Conservation (phyloP, 2,113 vertebrate genomes). For the Asarcornis scutulata region DNA sequence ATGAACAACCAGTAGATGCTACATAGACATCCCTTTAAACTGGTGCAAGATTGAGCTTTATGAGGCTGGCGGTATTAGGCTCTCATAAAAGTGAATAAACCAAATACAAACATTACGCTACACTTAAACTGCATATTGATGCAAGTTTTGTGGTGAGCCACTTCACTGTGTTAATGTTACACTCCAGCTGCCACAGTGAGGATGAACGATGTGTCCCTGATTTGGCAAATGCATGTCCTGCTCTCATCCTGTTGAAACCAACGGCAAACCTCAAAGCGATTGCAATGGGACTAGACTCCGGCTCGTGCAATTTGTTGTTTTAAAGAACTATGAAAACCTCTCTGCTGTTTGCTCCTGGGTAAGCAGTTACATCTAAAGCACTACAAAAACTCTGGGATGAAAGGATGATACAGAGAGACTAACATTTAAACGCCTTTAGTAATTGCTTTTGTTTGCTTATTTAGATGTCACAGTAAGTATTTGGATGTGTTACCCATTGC, state of each 20-base stretch:
- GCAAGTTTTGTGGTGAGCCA: not conserved
- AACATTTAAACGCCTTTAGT: not conserved
- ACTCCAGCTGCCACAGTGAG: not conserved
- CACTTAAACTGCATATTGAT: not conserved
- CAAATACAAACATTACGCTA: not conserved
- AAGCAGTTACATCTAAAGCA: not conserved
- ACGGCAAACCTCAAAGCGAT: not conserved
- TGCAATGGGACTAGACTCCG: not conserved
- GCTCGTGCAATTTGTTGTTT: not conserved
- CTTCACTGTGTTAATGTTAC: not conserved
- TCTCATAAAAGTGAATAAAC: not conserved
- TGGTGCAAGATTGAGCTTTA: constrained; percentile 27
- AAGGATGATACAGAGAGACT: not conserved
- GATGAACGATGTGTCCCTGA: not conserved
- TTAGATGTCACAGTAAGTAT: not conserved
- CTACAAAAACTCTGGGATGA: not conserved
- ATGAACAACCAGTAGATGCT: not conserved
- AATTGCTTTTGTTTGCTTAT: not conserved
- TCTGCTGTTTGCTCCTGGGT: not conserved
- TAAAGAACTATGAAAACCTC: not conserved
- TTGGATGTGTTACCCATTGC: not conserved
- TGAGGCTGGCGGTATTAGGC: not conserved
- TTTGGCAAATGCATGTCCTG: not conserved
- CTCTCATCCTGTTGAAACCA: not conserved
- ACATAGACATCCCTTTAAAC: not conserved